These are phyloP conservation scores for Camelus bactrianus DNA, from an alignment of 2,113 vertebrate genomes.

Conservation along the genomic window DNA sequence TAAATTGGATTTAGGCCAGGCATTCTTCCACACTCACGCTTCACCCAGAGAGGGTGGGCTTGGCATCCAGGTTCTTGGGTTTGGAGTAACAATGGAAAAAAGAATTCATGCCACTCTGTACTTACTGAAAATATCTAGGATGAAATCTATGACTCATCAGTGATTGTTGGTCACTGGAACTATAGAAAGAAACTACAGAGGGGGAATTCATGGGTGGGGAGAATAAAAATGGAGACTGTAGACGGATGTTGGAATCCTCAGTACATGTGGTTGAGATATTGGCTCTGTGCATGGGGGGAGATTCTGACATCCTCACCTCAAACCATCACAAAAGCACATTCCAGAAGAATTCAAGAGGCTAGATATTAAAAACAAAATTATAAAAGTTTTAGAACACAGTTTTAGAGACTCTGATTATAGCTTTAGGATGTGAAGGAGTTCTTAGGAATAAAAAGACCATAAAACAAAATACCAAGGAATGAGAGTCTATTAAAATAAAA, in stretches of 20 bases:
- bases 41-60: not conserved
- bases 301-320: not conserved
- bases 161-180: not conserved
- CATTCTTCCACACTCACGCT: constrained; percentile 83
- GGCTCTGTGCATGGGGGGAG: not conserved
- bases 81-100: not conserved
- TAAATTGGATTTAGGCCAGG: constrained; percentile 47
- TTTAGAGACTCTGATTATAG: not conserved
- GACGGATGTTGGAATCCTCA: not conserved
- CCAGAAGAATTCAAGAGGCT: not conserved
- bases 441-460: not conserved
- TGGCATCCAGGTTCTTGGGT: constrained; percentile 57
- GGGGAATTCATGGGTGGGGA: not conserved
- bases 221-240: not conserved
- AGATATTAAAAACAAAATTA: not conserved
- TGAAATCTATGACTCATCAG: not conserved
- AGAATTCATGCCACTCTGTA: not conserved
- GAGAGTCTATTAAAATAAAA: not conserved
- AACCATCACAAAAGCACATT: not conserved
- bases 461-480: not conserved
- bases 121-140: not conserved
- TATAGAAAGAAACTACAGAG: not conserved
- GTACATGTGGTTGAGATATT: not conserved
- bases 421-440: not conserved
- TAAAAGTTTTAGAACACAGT: not conserved